These are phyloP conservation scores for Oryzias melastigma DNA, from an alignment of 2,113 vertebrate species.

Conservation along the genomic window DNA sequence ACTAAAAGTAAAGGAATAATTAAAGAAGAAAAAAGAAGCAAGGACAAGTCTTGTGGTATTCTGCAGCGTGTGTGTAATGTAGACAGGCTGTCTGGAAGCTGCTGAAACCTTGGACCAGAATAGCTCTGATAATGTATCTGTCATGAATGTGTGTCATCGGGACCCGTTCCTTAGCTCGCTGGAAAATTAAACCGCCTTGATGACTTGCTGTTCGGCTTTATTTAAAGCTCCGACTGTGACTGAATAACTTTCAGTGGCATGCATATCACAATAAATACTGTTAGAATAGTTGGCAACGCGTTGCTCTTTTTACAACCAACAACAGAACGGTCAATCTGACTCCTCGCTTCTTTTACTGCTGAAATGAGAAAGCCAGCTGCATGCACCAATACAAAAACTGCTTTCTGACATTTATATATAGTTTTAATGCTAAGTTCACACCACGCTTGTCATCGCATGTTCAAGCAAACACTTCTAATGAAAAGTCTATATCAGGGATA, in stretches of 20 bases:
- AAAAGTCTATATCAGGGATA: too few relatives aligned
- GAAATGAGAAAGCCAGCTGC: slow-evolving; percentile 60
- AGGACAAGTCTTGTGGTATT: slow-evolving; percentile 5
- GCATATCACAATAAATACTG: slow-evolving; percentile 2
- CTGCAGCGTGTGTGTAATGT: slow-evolving; percentile 21
- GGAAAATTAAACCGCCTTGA: slow-evolving; percentile 49
- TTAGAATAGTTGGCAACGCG: too few relatives aligned
- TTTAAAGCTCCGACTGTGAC: slow-evolving; percentile 57
- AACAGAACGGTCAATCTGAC: neutral
- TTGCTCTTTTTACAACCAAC: too few relatives aligned
- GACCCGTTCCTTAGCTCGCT: slow-evolving; percentile 33
- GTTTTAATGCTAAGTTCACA: too few relatives aligned
- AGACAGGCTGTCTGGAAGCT: slow-evolving; percentile 53
- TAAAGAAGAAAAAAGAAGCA: neutral
- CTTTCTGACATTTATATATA: slow-evolving; percentile 57
- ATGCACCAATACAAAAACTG: slow-evolving; percentile 29
- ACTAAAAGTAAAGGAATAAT: neutral
- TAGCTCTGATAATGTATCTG: slow-evolving; percentile 70
- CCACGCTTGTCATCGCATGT: too few relatives aligned
- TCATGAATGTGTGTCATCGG: slow-evolving; percentile 64
- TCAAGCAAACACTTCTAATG: too few relatives aligned
- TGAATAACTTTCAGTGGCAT: slow-evolving; percentile 31
- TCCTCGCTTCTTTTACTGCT: slow-evolving; percentile 24
- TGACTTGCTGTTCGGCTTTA: slow-evolving; percentile 42
- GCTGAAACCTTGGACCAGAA: slow-evolving; percentile 63